Evolutionary conservation across 1,140 invertebrate species (phyloP).

Genomic region (Drosophila sp.): DNA sequence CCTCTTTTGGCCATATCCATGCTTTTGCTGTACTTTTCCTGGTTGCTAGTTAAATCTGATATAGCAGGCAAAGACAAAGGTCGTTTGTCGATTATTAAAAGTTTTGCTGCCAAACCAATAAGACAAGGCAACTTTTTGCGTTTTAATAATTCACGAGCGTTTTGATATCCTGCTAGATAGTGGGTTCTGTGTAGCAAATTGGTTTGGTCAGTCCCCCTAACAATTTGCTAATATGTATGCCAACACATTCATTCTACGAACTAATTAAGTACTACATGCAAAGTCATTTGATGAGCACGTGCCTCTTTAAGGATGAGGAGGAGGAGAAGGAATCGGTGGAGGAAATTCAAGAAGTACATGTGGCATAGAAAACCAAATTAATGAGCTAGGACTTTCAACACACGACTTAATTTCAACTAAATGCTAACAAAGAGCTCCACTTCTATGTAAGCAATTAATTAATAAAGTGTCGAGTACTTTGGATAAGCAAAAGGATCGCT

Average conservation of each 20-base stretch:
- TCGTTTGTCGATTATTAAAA: slow-evolving; percentile 44
- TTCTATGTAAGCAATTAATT: slow-evolving; percentile 49
- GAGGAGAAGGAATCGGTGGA: not conserved
- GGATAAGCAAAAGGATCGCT: slow-evolving; percentile 34
- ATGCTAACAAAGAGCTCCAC: slow-evolving; percentile 24
- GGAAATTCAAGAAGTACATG: slow-evolving; percentile 19
- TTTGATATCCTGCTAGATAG: slow-evolving; percentile 1
- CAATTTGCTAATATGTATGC: slow-evolving; percentile 11
- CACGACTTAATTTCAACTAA: slow-evolving; percentile 51
- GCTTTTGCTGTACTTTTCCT: not conserved
- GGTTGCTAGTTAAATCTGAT: not conserved
- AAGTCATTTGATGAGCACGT: slow-evolving; percentile 23
- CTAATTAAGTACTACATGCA: slow-evolving; percentile 13
- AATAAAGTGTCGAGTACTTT: slow-evolving; percentile 57
- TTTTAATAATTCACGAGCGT: slow-evolving; percentile 31
- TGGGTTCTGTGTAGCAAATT: slow-evolving; percentile 4
- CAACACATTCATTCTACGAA: slow-evolving; percentile 10
- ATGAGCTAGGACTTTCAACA: slow-evolving; percentile 62
- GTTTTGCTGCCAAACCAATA: slow-evolving; percentile 42
- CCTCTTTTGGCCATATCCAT: not conserved
- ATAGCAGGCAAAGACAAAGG: not conserved
- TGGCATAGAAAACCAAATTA: slow-evolving; percentile 56
- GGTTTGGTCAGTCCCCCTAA: not conserved
- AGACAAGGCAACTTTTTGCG: slow-evolving; percentile 26
- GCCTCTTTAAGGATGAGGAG: not conserved